Evolutionary conservation across 2,113 vertebrate species (phyloP).

Genomic region (Pholis gunnellus): DNA sequence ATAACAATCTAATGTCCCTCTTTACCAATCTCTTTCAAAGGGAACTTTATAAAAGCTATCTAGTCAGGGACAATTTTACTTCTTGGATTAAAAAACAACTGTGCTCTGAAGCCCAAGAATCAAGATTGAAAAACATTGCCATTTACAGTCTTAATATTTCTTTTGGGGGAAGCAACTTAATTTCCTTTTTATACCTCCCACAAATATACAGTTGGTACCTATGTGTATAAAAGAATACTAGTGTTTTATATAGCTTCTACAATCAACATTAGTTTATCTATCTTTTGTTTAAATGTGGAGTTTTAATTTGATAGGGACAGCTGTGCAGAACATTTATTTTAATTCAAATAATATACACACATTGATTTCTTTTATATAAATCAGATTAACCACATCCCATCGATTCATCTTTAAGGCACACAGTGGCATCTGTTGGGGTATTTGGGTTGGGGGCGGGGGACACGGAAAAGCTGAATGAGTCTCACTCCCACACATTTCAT

Average conservation of each 20-base stretch:
- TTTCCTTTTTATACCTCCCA: conserved; percentile 6
- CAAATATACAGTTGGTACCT: background rate
- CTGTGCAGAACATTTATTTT: background rate
- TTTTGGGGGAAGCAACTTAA: background rate
- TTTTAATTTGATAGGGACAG: conserved; percentile 17
- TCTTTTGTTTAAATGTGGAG: background rate
- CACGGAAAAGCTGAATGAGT: conserved; percentile 82
- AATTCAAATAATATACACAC: background rate
- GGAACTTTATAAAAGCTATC: background rate
- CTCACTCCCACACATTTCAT: conserved; percentile 84
- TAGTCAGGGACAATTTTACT: conserved; percentile 3
- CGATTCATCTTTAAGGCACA: conserved; percentile 46
- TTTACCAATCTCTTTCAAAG: background rate
- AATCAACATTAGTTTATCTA: background rate
- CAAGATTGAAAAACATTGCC: background rate
- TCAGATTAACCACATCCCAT: conserved; percentile 28
- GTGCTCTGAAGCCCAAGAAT: background rate
- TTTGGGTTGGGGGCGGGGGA: conserved; percentile 67
- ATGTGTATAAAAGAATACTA: background rate
- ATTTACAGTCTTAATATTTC: background rate
- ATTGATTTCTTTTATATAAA: conserved; percentile 30
- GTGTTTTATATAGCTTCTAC: background rate
- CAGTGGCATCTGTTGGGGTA: conserved; percentile 69
- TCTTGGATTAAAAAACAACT: conserved; percentile 3
- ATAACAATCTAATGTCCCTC: background rate